Evolutionary conservation across 2,888 invertebrate genomes (phyloP).

Genomic region (Apodemia duryi): DNA sequence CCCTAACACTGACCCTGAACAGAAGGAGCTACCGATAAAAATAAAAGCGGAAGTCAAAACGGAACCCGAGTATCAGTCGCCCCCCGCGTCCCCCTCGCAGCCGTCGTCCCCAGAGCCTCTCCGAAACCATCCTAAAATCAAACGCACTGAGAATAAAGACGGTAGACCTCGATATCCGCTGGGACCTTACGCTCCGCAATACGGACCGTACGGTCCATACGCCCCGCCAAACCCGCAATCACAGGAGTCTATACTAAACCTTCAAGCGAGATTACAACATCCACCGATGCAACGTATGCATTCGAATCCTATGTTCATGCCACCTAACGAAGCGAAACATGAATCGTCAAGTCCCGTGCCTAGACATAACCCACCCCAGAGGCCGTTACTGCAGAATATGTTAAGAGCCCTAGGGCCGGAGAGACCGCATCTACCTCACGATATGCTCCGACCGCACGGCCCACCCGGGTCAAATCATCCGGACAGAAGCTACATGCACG

Average conservation of each 20-base stretch:
- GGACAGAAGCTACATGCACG: constrained; percentile 14
- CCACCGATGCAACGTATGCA: constrained; percentile 30
- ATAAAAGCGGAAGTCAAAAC: constrained; percentile 72
- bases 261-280: constrained; percentile 31
- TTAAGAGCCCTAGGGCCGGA: constrained; percentile 24
- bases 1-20: constrained; percentile 18
- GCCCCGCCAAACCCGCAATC: constrained; percentile 44
- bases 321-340: constrained; percentile 19
- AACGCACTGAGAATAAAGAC: constrained; percentile 69
- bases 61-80: constrained; percentile 66
- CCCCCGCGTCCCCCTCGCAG: constrained; percentile 47
- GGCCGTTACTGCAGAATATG: constrained; percentile 28
- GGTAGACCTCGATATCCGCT: constrained; percentile 62
- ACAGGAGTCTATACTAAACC: constrained; percentile 25
- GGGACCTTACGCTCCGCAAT: constrained; percentile 72
- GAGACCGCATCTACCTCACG: constrained; percentile 23
- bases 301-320: constrained; percentile 27
- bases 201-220: constrained; percentile 67
- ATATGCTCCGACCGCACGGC: constrained; percentile 18
- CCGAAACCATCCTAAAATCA: constrained; percentile 62
- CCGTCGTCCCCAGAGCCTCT: constrained; percentile 51
- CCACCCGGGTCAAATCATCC: constrained; percentile 15
- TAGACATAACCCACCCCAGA: constrained; percentile 29
- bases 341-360: constrained; percentile 15
- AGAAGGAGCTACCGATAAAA: constrained; percentile 45